Conservation (phyloP, 2,888 invertebrate genomes). For the Drosophila phalerata region DNA sequence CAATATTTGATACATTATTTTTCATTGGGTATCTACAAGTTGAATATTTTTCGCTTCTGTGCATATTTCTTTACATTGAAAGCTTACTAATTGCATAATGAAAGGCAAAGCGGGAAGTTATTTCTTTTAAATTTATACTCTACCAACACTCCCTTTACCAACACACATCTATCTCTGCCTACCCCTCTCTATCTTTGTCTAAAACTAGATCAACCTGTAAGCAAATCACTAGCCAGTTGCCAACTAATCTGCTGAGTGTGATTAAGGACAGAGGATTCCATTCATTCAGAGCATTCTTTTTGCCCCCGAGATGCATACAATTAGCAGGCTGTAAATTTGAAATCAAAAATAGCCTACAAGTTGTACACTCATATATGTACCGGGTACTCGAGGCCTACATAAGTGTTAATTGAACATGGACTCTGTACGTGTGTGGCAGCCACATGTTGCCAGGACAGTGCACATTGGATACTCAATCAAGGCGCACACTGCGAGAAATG, state of each 20-base stretch:
- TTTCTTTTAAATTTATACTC: neutral
- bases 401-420: constrained; percentile 79
- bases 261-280: constrained; percentile 40
- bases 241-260: constrained; percentile 29
- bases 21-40: neutral
- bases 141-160: neutral
- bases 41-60: neutral
- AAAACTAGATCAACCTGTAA: constrained; percentile 19
- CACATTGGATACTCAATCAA: neutral
- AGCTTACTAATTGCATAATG: neutral
- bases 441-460: constrained; percentile 25
- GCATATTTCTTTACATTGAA: neutral
- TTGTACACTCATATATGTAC: too few relatives aligned
- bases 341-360: constrained; percentile 58
- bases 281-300: constrained; percentile 48
- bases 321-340: constrained; percentile 82
- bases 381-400: constrained; percentile 47
- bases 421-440: constrained; percentile 41
- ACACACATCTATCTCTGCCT: neutral
- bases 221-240: constrained; percentile 20
- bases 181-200: neutral
- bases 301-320: constrained; percentile 74
- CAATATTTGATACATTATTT: too few relatives aligned
- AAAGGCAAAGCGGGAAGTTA: neutral
- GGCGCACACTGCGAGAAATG: neutral